Conservation (phyloP, 2,888 invertebrate genomes). For the Myopa testacea region DNA sequence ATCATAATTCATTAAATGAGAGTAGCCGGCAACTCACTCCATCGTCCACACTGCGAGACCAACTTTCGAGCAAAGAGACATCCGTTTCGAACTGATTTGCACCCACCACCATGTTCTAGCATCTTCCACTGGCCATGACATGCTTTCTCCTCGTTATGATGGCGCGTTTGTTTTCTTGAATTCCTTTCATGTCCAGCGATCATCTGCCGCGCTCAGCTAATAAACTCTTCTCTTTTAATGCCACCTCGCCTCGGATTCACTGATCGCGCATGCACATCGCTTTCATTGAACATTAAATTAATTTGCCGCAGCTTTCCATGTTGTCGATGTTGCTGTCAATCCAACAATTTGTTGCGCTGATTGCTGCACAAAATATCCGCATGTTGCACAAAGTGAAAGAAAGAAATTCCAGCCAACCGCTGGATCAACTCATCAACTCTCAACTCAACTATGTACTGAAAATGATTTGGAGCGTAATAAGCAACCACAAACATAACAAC, state of each 20-base stretch:
- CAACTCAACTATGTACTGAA: neutral
- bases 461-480: conserved; percentile 18
- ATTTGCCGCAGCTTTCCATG: conserved; percentile 25
- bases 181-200: conserved; percentile 15
- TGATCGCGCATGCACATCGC: conserved; percentile 3
- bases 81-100: neutral
- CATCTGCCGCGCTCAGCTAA: neutral
- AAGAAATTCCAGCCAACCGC: conserved; percentile 15
- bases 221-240: neutral
- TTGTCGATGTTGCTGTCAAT: conserved; percentile 29
- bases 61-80: no score
- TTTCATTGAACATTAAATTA: conserved; percentile 33
- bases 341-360: conserved; percentile 32
- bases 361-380: conserved; percentile 23
- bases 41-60: no score
- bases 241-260: neutral
- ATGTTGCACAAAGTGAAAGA: conserved; percentile 27
- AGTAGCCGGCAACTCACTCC: neutral
- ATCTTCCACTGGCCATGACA: neutral
- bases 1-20: neutral
- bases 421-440: conserved; percentile 1
- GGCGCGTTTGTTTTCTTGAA: conserved; percentile 16
- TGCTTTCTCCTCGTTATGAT: conserved; percentile 30
- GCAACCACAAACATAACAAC: conserved; percentile 3
- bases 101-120: neutral